These are phyloP conservation scores for Myotis yumanensis DNA, from an alignment of 2,113 vertebrate species.

Conservation along the genomic window DNA sequence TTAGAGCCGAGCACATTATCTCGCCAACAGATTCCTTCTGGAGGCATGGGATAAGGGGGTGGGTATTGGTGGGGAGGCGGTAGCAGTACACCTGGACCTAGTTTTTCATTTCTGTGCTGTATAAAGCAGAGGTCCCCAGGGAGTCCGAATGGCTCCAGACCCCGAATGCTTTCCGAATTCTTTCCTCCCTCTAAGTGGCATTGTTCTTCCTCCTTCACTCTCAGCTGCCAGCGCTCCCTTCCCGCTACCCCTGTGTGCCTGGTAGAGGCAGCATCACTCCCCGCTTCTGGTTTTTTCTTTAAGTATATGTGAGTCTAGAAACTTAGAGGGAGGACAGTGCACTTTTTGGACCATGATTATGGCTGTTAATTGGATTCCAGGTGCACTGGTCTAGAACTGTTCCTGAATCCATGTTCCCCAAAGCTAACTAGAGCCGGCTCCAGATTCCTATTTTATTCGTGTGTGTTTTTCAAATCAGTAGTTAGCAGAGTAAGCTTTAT, in stretches of 20 bases:
- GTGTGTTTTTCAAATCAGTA: not conserved
- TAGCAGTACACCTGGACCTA: no score
- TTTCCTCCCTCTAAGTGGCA: not conserved
- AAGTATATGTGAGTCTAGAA: not conserved
- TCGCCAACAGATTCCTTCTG: no score
- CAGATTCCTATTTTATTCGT: not conserved
- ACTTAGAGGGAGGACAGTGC: accelerated
- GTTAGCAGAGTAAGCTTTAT: not conserved
- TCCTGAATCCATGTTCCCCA: not conserved
- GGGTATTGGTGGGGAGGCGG: not conserved
- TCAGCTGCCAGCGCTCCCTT: not conserved
- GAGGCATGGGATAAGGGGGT: no score
- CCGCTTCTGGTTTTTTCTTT: not conserved
- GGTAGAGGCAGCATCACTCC: not conserved
- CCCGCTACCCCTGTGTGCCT: not conserved
- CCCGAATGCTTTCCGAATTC: not conserved
- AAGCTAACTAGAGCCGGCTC: not conserved
- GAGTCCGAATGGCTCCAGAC: not conserved
- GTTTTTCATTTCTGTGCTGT: not conserved
- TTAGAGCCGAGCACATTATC: not conserved
- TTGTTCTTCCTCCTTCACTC: not conserved
- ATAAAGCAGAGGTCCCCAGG: accelerated
- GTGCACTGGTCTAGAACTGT: not conserved
- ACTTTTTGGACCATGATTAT: accelerated
- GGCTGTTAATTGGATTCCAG: not conserved